phyloP scores from a whole-genome alignment of 2,888 invertebrate species.

The Caenorhabditis becei region DNA sequence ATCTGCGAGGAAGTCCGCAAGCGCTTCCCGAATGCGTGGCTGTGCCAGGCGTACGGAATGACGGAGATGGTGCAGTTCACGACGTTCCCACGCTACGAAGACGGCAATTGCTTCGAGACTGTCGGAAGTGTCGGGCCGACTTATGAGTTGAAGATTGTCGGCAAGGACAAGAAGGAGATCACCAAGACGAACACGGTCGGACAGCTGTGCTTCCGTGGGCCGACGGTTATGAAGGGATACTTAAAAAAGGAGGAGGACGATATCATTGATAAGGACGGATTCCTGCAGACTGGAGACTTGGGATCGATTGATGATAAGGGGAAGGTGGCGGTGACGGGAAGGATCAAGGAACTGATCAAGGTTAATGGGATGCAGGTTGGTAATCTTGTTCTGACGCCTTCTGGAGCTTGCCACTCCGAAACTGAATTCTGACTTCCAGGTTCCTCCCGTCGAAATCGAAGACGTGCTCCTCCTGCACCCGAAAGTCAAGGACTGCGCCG shows the following conservation, averaged over 20 bases:
- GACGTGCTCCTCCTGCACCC: conserved; percentile 64
- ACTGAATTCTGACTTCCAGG: no score
- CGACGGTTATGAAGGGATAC: conserved; percentile 69
- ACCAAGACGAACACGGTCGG: conserved; percentile 45
- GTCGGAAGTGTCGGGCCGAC: conserved; percentile 53
- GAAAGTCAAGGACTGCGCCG: conserved; percentile 64
- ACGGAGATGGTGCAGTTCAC: conserved; percentile 63
- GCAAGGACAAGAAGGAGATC: conserved; percentile 42
- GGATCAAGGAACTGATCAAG: conserved; percentile 61
- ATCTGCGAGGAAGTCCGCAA: conserved; percentile 70
- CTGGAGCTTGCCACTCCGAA: no score
- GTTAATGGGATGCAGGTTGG: conserved; percentile 63
- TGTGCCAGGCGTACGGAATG: conserved; percentile 63
- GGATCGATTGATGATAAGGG: conserved; percentile 56
- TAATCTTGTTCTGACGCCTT: no score
- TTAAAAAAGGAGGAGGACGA: conserved; percentile 53
- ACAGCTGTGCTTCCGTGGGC: conserved; percentile 67
- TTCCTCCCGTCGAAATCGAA: conserved; percentile 65
- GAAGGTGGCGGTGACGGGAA: conserved; percentile 41
- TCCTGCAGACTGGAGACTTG: conserved; percentile 63
- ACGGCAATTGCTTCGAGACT: conserved; percentile 56
- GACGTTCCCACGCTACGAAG: conserved; percentile 45
- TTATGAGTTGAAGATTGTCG: conserved; percentile 56
- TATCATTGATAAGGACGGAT: conserved; percentile 60
- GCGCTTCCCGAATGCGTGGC: conserved; percentile 67